Conservation (phyloP, 2,888 invertebrate species). For the Encarsia formosa region DNA sequence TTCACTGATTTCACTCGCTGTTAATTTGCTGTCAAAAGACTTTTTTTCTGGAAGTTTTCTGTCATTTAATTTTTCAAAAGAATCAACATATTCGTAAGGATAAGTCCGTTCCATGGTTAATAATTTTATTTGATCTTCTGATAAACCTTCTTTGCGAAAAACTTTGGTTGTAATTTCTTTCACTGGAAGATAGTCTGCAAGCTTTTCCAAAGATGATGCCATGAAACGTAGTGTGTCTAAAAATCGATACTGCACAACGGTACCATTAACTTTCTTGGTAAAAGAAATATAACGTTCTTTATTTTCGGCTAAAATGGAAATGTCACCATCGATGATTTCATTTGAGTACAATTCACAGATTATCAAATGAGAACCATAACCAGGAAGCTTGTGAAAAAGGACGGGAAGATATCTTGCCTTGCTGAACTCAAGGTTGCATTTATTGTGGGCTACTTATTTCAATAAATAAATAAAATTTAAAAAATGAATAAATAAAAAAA, state of each 20-base stretch:
- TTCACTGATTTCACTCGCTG: not conserved
- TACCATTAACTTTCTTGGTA: slow-evolving; percentile 15
- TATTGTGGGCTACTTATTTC: slow-evolving; percentile 27
- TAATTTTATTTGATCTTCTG: not conserved
- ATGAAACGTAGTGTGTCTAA: not conserved
- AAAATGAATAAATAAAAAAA: too few species aligned
- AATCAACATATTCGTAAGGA: not conserved
- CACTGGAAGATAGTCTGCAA: not conserved
- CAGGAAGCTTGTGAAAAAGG: slow-evolving; percentile 30
- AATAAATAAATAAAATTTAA: too few species aligned
- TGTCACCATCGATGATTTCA: not conserved
- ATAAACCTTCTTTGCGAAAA: not conserved
- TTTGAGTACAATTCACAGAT: not conserved
- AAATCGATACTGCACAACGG: slow-evolving; percentile 1
- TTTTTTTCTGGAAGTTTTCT: not conserved
- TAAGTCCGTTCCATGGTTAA: not conserved
- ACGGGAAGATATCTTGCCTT: slow-evolving; percentile 23
- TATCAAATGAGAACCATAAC: slow-evolving; percentile 14
- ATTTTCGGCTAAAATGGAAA: not conserved
- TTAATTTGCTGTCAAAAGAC: not conserved
- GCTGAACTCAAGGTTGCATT: slow-evolving; percentile 26
- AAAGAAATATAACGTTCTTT: slow-evolving; percentile 4
- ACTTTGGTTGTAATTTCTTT: not conserved
- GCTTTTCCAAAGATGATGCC: not conserved
- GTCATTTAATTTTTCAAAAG: not conserved